Evolutionary conservation across 2,888 invertebrate species (phyloP), one percentile per base, ranked within the genome.

Genomic region (Macrophya annulata): DNA sequence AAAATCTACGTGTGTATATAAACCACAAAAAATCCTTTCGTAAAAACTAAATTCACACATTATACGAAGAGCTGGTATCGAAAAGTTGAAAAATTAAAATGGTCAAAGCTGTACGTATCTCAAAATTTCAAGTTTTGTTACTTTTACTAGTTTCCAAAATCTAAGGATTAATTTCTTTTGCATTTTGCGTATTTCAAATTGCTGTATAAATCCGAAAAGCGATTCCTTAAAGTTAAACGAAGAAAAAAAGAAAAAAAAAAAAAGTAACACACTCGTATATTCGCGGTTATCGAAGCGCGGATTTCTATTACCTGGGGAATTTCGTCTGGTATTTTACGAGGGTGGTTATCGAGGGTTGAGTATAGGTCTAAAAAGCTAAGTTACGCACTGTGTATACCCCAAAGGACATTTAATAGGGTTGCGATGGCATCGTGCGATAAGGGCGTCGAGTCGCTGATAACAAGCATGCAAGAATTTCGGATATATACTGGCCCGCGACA

Each of bases 401-500:
- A 68, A 83, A 65, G 48, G 51, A 83, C 65, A 68, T 83, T 83
- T 83, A 83, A 83, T 83, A 48, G 40, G n/a, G 71, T 51, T 51
- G n/a, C 48, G 83, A 83, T 83, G 17, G 48, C n/a, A 83, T 83
- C 62, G 83, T 10, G 65, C 25, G 83, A 83, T 68, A 68, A 10
- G 71, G n/a, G 17, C 15, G 37, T 31, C n/a, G 65, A 68, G 68
- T 71, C 40, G 31, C 51, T 48, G 85, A 85, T 85, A 85, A 81
- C 79, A 6, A 55, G 85, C 85, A 85, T 77, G 85, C 85, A 55
- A 85, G 68, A 55, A 77, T 79, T 68, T 40, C 21, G 37, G 65
- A 71, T 81, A 85, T 81, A 85, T 71, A 81, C 81, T 81, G 85
- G 48, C 85, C 79, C n/a, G 31, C 71, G 85, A 85, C 85, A 85